Conservation (phyloP, 2,113 vertebrate genomes). For the Marcusenius ussheri region DNA sequence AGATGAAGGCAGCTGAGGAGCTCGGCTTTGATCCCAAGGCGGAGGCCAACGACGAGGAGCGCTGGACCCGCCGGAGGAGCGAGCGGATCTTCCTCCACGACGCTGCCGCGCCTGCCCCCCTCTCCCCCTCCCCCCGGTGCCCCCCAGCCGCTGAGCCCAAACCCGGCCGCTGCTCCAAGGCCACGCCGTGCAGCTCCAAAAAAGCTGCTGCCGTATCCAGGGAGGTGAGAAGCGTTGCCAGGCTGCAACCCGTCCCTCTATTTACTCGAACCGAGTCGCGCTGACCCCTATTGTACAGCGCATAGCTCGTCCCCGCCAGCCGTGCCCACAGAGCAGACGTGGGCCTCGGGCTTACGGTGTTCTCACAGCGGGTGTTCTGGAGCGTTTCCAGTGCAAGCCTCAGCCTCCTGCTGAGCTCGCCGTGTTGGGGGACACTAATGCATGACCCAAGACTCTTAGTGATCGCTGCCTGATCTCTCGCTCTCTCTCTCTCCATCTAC, state of each 20-base stretch:
- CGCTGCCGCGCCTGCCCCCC: constrained; percentile 49
- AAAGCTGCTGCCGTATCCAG: constrained; percentile 61
- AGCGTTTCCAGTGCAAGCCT: constrained; percentile 49
- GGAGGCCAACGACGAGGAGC: constrained; percentile 82
- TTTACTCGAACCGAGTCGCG: background rate
- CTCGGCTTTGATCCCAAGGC: constrained; percentile 72
- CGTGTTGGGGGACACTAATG: constrained; percentile 54
- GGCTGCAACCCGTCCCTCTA: constrained; percentile 42
- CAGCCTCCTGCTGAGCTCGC: constrained; percentile 48
- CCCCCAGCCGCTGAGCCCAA: constrained; percentile 54
- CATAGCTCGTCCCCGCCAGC: background rate
- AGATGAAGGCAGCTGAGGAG: constrained; percentile 66
- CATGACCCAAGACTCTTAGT: constrained; percentile 41
- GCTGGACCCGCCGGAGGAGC: constrained; percentile 83
- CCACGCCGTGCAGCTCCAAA: constrained; percentile 56
- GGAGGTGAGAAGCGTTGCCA: constrained; percentile 60
- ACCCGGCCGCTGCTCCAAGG: constrained; percentile 62
- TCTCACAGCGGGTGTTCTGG: constrained; percentile 47
- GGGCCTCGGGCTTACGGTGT: background rate
- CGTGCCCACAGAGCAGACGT: background rate
- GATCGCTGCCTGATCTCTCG: constrained; percentile 23
- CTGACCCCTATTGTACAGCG: background rate
- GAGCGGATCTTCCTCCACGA: constrained; percentile 97
- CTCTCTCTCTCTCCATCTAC: constrained; percentile 21
- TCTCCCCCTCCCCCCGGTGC: background rate